Base-by-base conservation (phyloP, 2,797 vertebrate genomes). In the Mionectes olivaceus region DNA sequence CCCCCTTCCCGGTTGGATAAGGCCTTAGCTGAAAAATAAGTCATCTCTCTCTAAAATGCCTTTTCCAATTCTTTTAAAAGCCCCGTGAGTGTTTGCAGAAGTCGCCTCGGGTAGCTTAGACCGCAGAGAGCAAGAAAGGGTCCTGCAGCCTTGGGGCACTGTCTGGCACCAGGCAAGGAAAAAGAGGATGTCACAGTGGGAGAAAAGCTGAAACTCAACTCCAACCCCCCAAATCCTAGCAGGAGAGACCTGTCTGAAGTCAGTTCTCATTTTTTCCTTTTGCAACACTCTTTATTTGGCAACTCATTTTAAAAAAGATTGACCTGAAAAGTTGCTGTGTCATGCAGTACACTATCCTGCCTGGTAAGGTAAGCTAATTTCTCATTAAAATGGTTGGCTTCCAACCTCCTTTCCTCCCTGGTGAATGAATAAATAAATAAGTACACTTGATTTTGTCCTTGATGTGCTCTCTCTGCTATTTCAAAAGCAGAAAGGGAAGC, bases 341-440 rank as follows among this genome's bases (percentile, higher is more conserved):
- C 92, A 64, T 32, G 53, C 30, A 65, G 68, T 49, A 32, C 57
- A 55, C 81, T 57, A 32, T 57, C 94, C 73, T 63, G 70, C 69
- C 53, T 16, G 64, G 56, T 25, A 49, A 91, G 87, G 67, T 94
- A 83, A 70, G 93, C 39, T 82, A 92, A 89, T 83, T 93, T 73
- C 85, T 89, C 78, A 65, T 87, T 85, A 75, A 85, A 85, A 79
- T 13, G 25, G 35, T 50, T 89, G 73, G 53, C 41, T 91, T 87
- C 70, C 3, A 7, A 75, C 59, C 41, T 87, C 52, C 35, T 89
- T 15, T 49, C 68, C 10, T 89, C 82, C 76, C 82, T 44, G 32
- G 56, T 71, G 89, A 68, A 28, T 18, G 87, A 88, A 93, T 88
- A 41, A 90, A 95, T 65, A 93, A 93, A 73, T 83, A 83, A 80